These are phyloP conservation scores for Malacosoma neustria DNA, from an alignment of 2,888 invertebrate genomes.

Conservation along the genomic window DNA sequence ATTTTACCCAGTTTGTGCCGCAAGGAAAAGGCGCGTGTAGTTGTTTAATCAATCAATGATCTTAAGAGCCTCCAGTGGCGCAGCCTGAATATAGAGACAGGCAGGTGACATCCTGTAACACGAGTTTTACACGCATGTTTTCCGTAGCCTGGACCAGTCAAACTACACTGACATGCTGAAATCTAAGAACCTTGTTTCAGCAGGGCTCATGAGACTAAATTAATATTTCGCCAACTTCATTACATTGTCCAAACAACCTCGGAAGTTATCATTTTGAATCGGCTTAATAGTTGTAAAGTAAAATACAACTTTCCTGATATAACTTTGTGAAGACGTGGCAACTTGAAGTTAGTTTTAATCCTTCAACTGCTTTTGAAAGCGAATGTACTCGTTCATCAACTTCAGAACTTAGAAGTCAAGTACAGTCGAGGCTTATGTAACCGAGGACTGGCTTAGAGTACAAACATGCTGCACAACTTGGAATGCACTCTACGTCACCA, in stretches of 20 bases:
- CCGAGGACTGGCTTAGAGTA: conserved; percentile 14
- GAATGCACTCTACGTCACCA: not conserved
- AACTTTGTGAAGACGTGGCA: conserved; percentile 4
- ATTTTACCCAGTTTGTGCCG: no score
- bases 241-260: conserved; percentile 14
- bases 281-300: conserved; percentile 18
- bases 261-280: conserved; percentile 14
- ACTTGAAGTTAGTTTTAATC: conserved; percentile 9
- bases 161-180: no score
- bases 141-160: no score
- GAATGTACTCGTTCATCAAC: conserved; percentile 50
- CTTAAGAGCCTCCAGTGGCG: no score
- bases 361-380: conserved; percentile 14
- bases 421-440: conserved; percentile 52
- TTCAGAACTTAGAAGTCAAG: conserved; percentile 51
- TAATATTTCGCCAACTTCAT: not conserved
- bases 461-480: not conserved
- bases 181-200: no score
- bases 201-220: no score
- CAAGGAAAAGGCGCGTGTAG: no score
- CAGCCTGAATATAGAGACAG: no score
- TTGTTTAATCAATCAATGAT: no score
- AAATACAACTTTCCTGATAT: conserved; percentile 13
- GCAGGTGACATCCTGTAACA: no score
- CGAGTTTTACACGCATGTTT: no score